These are phyloP conservation scores for Rhinichthys klamathensis DNA, from an alignment of 2,113 vertebrate species.

Conservation along the genomic window DNA sequence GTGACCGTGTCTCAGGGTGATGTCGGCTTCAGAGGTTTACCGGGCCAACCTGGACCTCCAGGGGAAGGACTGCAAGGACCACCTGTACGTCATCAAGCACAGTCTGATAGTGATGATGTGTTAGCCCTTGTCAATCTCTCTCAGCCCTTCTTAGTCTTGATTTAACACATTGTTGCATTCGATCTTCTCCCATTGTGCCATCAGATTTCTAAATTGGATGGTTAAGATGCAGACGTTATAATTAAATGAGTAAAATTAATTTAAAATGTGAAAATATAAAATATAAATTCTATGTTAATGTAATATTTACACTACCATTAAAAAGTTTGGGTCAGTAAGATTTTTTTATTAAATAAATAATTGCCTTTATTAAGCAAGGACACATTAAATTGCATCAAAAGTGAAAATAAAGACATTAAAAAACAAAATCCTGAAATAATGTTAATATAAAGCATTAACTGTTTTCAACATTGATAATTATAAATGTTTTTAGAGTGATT, in stretches of 20 bases:
- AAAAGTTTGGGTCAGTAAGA: background rate
- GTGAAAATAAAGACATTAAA: background rate
- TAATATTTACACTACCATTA: background rate
- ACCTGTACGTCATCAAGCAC: constrained; percentile 71
- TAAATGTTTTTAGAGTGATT: background rate
- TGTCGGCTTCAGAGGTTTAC: constrained; percentile 80
- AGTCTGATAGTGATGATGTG: constrained; percentile 15
- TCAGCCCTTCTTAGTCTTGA: background rate
- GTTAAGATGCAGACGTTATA: background rate
- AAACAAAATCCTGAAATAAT: no score
- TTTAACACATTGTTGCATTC: background rate
- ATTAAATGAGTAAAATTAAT: background rate
- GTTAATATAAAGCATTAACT: no score
- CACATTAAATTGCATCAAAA: background rate
- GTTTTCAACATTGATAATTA: background rate
- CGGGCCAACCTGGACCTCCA: constrained; percentile 79
- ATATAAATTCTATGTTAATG: background rate
- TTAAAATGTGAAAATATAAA: background rate
- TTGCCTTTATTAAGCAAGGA: background rate
- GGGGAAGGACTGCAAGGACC: constrained; percentile 87
- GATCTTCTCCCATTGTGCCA: background rate
- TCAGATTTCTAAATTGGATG: background rate
- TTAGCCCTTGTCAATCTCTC: background rate
- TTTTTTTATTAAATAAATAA: background rate
- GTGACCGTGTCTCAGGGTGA: constrained; percentile 76